Percentiles rank a stretch among this genome's conserved stretches.
phyloP scores from a whole-genome alignment of 2,113 vertebrate species.

The Equus przewalskii region DNA sequence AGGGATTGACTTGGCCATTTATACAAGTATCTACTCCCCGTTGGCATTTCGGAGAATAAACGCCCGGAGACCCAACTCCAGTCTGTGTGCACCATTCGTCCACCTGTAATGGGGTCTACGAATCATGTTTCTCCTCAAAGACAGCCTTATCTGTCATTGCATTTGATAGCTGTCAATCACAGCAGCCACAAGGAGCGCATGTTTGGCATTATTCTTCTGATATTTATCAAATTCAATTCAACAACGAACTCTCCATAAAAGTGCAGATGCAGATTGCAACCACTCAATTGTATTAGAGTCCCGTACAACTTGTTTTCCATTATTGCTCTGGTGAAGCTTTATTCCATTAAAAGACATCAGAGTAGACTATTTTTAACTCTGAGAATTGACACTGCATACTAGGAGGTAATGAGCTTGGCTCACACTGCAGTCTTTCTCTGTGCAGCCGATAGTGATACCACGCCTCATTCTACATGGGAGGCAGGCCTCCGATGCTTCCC shows the following conservation, averaged over 20 bases:
- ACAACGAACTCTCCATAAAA: constrained; percentile 16
- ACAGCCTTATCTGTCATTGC: constrained; percentile 47
- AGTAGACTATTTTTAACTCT: constrained; percentile 61
- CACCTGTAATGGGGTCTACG: constrained; percentile 64
- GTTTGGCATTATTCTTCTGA: neutral
- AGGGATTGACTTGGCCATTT: constrained; percentile 45
- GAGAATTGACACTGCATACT: constrained; percentile 45
- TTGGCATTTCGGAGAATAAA: constrained; percentile 59
- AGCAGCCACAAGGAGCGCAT: neutral
- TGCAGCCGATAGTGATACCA: neutral
- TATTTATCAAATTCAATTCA: constrained; percentile 56
- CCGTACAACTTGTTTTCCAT: constrained; percentile 62
- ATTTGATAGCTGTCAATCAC: constrained; percentile 81
- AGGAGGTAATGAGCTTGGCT: constrained; percentile 74
- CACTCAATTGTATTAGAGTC: neutral
- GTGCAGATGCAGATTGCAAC: constrained; percentile 46
- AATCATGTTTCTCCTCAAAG: constrained; percentile 65
- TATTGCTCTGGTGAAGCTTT: constrained; percentile 72
- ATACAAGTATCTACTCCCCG: neutral
- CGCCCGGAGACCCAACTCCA: neutral
- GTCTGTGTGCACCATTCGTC: neutral
- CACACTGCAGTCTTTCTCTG: constrained; percentile 36
- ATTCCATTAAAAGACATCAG: constrained; percentile 69
- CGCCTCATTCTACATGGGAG: neutral
- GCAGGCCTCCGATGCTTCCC: neutral